phyloP scores from a whole-genome alignment of 2,797 vertebrate species.

The Pempheris klunzingeri region DNA sequence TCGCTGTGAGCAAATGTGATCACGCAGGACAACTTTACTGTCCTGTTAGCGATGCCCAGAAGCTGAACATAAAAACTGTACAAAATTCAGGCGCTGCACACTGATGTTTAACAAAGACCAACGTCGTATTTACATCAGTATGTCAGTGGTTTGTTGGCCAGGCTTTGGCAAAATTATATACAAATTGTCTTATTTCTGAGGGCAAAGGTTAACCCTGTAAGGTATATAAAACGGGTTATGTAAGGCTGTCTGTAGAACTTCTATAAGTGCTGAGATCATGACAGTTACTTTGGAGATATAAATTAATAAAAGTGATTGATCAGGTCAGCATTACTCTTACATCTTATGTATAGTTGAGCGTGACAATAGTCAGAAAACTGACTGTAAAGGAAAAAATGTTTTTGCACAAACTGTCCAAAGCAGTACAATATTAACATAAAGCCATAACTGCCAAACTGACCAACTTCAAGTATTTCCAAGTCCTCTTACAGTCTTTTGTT shows the following conservation, averaged over 20 bases:
- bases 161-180: slow-evolving; percentile 52
- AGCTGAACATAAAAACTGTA: slow-evolving; percentile 35
- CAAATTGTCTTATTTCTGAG: slow-evolving; percentile 27
- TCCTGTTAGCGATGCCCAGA: slow-evolving; percentile 23
- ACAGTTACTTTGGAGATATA: slow-evolving; percentile 1
- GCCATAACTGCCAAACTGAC: slow-evolving; percentile 28
- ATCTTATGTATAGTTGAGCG: slow-evolving; percentile 8
- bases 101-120: slow-evolving; percentile 44
- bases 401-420: slow-evolving; percentile 42
- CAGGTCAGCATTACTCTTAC: slow-evolving; percentile 6
- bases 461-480: slow-evolving; percentile 16
- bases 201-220: slow-evolving; percentile 19
- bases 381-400: slow-evolving; percentile 43
- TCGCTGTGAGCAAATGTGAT: slow-evolving; percentile 37
- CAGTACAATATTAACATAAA: slow-evolving; percentile 35
- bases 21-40: not conserved
- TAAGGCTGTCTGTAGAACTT: slow-evolving; percentile 35
- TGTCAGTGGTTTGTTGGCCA: slow-evolving; percentile 30
- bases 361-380: slow-evolving; percentile 17
- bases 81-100: slow-evolving; percentile 42
- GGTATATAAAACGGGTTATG: slow-evolving; percentile 28
- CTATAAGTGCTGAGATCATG: not conserved
- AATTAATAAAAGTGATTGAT: slow-evolving; percentile 14
- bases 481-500: slow-evolving; percentile 18
- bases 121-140: slow-evolving; percentile 42